phyloP scores from a whole-genome alignment of 2,888 invertebrate species.

The Drosophila aldrichi region DNA sequence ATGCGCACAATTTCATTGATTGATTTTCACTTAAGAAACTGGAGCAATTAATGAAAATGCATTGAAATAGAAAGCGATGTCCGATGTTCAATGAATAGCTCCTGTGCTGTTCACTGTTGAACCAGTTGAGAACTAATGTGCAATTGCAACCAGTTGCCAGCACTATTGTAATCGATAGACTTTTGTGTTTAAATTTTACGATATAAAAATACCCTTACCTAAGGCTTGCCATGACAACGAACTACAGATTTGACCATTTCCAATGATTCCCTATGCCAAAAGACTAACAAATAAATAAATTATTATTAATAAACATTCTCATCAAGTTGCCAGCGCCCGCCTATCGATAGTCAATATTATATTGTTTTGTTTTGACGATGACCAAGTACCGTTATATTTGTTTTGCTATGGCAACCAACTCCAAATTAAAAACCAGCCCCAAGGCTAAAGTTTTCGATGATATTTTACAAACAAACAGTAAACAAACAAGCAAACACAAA shows the following conservation, averaged over 20 bases:
- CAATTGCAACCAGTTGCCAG: slow-evolving; percentile 15
- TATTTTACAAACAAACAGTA: slow-evolving; percentile 53
- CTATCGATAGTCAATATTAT: not conserved
- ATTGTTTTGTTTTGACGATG: not conserved
- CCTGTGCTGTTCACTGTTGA: slow-evolving; percentile 1
- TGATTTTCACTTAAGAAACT: slow-evolving; percentile 71
- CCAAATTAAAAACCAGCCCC: slow-evolving; percentile 15
- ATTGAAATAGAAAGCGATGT: slow-evolving; percentile 75
- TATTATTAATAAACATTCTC: not conserved
- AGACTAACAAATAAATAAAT: no score
- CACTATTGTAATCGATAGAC: slow-evolving; percentile 8
- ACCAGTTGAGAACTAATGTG: slow-evolving; percentile 5
- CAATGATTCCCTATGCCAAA: no score
- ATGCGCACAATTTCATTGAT: slow-evolving; percentile 62
- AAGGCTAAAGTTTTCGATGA: slow-evolving; percentile 21
- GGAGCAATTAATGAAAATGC: slow-evolving; percentile 68
- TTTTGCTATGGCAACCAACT: slow-evolving; percentile 52
- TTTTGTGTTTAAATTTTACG: not conserved
- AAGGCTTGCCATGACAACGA: slow-evolving; percentile 46
- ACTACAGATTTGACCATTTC: not conserved
- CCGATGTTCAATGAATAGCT: slow-evolving; percentile 13
- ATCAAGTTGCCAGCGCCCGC: not conserved
- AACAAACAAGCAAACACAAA: slow-evolving; percentile 53
- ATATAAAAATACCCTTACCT: slow-evolving; percentile 21
- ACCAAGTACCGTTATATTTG: slow-evolving; percentile 31